Evolutionary conservation across 1,140 invertebrate genomes (phyloP).

Genomic region (Popillia japonica): DNA sequence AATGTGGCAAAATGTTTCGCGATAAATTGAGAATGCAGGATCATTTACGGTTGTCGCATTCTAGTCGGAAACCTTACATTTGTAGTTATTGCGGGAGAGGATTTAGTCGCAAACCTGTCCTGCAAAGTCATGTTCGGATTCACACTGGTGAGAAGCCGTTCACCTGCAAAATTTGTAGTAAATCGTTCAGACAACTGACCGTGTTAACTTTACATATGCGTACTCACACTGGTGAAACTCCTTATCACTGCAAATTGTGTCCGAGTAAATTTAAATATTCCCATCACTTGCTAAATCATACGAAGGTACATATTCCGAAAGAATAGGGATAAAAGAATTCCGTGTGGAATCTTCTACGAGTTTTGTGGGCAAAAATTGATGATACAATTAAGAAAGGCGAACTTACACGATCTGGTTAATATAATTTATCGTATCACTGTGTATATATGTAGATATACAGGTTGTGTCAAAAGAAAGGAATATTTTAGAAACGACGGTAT

Average conservation of each 20-base stretch:
- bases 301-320: not conserved
- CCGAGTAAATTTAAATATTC: conserved; percentile 51
- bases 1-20: conserved; percentile 9
- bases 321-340: too few species aligned
- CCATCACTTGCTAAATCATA: conserved; percentile 49
- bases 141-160: conserved; percentile 53
- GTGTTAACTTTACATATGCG: conserved; percentile 33
- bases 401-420: too few species aligned
- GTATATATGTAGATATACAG: too few species aligned
- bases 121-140: conserved; percentile 55
- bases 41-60: not conserved
- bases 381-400: too few species aligned
- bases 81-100: conserved; percentile 32
- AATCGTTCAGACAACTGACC: conserved; percentile 65
- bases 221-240: conserved; percentile 53
- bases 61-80: conserved; percentile 19
- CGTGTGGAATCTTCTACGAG: too few species aligned
- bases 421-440: too few species aligned
- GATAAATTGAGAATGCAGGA: conserved; percentile 21
- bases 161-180: conserved; percentile 66
- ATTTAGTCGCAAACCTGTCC: conserved; percentile 33
- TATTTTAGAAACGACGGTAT: too few species aligned
- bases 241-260: conserved; percentile 52
- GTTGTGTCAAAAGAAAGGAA: too few species aligned
- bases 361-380: not conserved